Evolutionary conservation across 2,113 vertebrate species (phyloP).

Genomic region (Gyps fulvus): DNA sequence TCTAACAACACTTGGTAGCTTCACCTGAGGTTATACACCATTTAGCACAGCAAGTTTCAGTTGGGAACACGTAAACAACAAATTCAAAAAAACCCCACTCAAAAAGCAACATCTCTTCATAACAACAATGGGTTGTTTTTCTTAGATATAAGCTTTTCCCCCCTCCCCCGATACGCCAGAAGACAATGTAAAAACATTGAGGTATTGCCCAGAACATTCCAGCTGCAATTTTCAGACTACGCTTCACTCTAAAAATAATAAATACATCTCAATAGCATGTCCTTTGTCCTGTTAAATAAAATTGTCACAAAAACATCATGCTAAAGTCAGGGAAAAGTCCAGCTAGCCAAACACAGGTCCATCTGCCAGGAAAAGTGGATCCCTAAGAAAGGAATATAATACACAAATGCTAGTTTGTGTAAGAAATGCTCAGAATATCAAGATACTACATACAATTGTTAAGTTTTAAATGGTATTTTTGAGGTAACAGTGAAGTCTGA

Average conservation of each 20-base stretch:
- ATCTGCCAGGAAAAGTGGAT: neutral
- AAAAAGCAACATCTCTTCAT: neutral
- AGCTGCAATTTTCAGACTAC: neutral
- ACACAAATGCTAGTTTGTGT: neutral
- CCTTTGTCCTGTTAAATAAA: neutral
- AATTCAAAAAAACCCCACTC: neutral
- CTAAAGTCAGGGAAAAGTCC: neutral
- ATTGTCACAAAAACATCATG: neutral
- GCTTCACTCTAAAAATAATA: neutral
- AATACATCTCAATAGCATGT: neutral
- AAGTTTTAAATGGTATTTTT: neutral
- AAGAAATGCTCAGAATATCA: neutral
- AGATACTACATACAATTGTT: too few relatives aligned
- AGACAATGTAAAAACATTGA: neutral
- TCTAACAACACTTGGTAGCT: neutral
- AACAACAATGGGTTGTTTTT: neutral
- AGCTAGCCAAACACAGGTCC: neutral
- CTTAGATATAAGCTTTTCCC: neutral
- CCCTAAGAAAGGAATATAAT: neutral
- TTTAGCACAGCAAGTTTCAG: neutral
- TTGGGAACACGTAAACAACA: neutral
- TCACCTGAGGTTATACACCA: neutral
- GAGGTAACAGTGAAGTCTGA: neutral
- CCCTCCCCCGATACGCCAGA: neutral
- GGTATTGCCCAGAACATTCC: neutral